Base-by-base conservation (phyloP, 1,140 invertebrate species). In the Acromyrmex charruanus region DNA sequence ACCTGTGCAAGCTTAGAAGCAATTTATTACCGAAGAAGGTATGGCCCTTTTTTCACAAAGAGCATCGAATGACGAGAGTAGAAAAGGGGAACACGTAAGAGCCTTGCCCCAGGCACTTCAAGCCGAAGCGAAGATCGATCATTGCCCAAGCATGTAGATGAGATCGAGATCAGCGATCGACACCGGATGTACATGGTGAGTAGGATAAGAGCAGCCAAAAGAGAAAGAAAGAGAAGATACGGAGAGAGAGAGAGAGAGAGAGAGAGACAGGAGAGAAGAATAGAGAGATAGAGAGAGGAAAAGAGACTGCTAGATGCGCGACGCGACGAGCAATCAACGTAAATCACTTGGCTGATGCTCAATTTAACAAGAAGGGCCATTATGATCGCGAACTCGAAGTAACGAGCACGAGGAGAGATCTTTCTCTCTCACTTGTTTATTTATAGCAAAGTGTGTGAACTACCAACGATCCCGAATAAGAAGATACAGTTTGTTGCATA, bases 291-390 rank as follows among this genome's bases (percentile, higher is more conserved):
- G 31, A 31, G 66, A 71, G 25, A 44, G 49, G 0, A 39, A 61
- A 44, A 53, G 53, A 65, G 58, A 31, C 25, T 75, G 72, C 21
- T 79, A 79, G 86, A 92, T 91, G 63, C 61, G 88, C 90, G 92
- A 93, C 92, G 91, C 92, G 93, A 93, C 92, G 90, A 91, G 94
- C 93, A 95, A 95, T 95, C 94, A 94, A 95, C 94, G 94, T 95
- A 95, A 95, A 95, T 95, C 94, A 95, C 94, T 95, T 93, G 93
- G 93, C 93, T 93, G 93, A 95, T 95, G 94, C 94, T 95, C 94
- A 95, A 95, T 95, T 95, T 95, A 95, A 95, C 95, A 94, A 95
- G 93, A 94, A 94, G 94, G 91, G 93, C 94, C 93, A 95, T 95
- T 95, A 94, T 94, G 90, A 94, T 93, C 93, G 87, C 88, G 90